A percentile compares a stretch with the other conserved stretches of the same genome.
Evolutionary conservation across 2,113 vertebrate genomes (phyloP).

Genomic region (Tenebrosternarchus preto): DNA sequence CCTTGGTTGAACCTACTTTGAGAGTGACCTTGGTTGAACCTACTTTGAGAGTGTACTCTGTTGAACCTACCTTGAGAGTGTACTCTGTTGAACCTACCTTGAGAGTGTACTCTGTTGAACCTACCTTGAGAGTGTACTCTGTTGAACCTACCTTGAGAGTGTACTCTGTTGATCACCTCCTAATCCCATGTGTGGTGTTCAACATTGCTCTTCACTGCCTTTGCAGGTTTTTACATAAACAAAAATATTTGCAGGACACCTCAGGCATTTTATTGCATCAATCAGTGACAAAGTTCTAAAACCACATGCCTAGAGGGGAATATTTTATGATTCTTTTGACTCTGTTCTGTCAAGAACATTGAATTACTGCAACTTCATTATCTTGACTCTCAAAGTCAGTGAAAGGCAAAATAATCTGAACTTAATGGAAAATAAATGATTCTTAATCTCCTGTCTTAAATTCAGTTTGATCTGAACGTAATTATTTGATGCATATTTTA

Average conservation of each 20-base stretch:
- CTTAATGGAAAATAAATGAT: not conserved
- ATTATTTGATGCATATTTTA: not conserved
- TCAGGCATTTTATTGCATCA: too few relatives aligned
- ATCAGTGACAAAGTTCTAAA: too few relatives aligned
- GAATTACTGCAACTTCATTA: too few relatives aligned
- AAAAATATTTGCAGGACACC: too few relatives aligned
- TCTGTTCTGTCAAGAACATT: too few relatives aligned
- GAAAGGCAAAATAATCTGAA: slow-evolving; percentile 4
- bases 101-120: slow-evolving; percentile 76
- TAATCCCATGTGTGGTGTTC: not conserved
- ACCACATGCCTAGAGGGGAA: too few relatives aligned
- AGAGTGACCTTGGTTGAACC: too few relatives aligned
- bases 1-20: slow-evolving; percentile 63
- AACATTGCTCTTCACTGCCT: slow-evolving; percentile 18
- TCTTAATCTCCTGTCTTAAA: not conserved
- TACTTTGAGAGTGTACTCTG: slow-evolving; percentile 69
- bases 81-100: slow-evolving; percentile 71
- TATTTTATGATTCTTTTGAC: too few relatives aligned
- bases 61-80: slow-evolving; percentile 62
- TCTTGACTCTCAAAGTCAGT: not conserved
- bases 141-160: slow-evolving; percentile 60
- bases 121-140: slow-evolving; percentile 69
- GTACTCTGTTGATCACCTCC: not conserved
- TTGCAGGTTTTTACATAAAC: too few relatives aligned
- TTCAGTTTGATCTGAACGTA: not conserved